Conservation (phyloP, 2,113 vertebrate species). For the Datnioides undecimradiatus region DNA sequence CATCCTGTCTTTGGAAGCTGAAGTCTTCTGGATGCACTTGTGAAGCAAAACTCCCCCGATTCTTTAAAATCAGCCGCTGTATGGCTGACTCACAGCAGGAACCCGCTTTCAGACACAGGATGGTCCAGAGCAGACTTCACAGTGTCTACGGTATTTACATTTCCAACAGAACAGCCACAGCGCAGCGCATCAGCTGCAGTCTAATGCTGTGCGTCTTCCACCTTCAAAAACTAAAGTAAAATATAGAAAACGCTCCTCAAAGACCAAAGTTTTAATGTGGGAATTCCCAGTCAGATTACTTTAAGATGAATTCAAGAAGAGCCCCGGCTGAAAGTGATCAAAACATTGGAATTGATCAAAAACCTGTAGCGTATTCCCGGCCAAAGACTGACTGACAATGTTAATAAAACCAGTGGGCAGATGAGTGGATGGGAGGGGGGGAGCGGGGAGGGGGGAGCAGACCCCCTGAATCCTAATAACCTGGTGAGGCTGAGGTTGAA, state of each 20-base stretch:
- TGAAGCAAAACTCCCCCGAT: too few relatives aligned
- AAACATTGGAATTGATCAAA: slow-evolving; percentile 21
- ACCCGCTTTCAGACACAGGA: background rate
- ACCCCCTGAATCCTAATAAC: slow-evolving; percentile 39
- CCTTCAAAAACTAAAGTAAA: background rate
- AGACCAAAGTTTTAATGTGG: background rate
- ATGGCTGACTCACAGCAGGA: too few relatives aligned
- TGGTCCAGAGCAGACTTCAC: background rate
- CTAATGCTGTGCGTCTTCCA: background rate
- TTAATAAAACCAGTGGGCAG: slow-evolving; percentile 20
- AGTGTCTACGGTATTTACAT: background rate
- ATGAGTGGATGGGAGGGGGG: background rate
- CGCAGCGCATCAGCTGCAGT: background rate
- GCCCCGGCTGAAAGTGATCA: background rate
- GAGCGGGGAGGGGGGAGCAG: background rate
- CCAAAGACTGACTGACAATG: slow-evolving; percentile 24
- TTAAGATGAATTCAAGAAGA: background rate
- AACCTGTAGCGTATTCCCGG: background rate
- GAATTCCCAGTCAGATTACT: slow-evolving; percentile 1
- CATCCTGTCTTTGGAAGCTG: too few relatives aligned
- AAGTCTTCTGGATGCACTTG: too few relatives aligned
- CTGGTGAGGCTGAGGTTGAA: slow-evolving; percentile 8
- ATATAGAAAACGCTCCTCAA: background rate
- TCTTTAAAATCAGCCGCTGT: too few relatives aligned
- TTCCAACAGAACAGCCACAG: background rate